Base-by-base conservation (phyloP, 1,140 invertebrate species). In the Tetramorium simillimum region DNA sequence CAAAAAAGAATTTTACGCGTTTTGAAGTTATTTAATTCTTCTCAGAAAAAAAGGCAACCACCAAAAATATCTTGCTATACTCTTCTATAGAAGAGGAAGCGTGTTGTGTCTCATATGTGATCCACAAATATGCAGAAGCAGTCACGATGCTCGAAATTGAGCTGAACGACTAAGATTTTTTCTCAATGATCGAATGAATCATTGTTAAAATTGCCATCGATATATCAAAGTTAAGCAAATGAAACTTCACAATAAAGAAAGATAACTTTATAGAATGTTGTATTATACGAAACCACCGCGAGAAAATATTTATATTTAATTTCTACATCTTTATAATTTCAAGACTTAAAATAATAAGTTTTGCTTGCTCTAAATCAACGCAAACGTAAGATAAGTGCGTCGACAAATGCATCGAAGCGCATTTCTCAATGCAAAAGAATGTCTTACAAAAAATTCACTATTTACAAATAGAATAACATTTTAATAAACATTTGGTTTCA, bases 371-470 rank as follows among this genome's bases (percentile, higher is more conserved):
- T 49, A 63, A 3, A 65, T 40, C 6, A 51, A 80, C 12, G 28
- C 0, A 67, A 56, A 53, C 24, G 7, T 53, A 67, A 24, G n/a
- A 56, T 80, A 80, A 75, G 46, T 80, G 33, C 33, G 28, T 69
- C 18, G 69, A 80, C 10, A 67, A 67, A 80, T 65, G 46, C 46
- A 43, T 53, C 16, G 18, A 18, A 80, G n/a, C 49, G 33, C 18
- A 51, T 69, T 69, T 51, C 43, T 69, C 69, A 67, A 80, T 69
- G 0, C 12, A 69, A 80, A 80, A 80, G 33, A 53, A 12, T 56
- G 53, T 69, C 21, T 80, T 69, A 69, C 6, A 21, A 53, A 53
- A 65, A 67, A 21, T 69, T 65, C 2, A 37, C n/a, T 69, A 24
- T 40, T 6, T 46, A 67, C n/a, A 69, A 69, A 67, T 80, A 14